These are phyloP conservation scores for Tolmerus cingulatus DNA, from an alignment of 2,888 invertebrate species.

Conservation along the genomic window DNA sequence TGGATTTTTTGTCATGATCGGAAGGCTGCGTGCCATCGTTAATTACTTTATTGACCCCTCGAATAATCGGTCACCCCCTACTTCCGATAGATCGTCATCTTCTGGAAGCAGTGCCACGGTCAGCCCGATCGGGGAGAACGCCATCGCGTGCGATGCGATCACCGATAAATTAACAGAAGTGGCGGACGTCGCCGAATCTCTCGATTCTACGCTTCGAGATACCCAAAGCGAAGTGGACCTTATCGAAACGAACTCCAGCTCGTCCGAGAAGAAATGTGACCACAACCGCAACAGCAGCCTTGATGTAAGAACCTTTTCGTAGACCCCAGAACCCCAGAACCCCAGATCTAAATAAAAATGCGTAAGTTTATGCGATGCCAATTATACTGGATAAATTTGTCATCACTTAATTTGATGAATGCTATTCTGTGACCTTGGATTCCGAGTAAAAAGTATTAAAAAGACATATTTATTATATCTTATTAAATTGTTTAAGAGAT, in stretches of 20 bases:
- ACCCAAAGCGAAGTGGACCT: slow-evolving; percentile 59
- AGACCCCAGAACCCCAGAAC: not conserved
- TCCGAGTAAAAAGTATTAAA: too few relatives aligned
- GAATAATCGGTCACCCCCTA: slow-evolving; percentile 12
- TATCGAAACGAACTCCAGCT: slow-evolving; percentile 51
- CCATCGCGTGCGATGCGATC: slow-evolving; percentile 72
- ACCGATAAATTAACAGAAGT: slow-evolving; percentile 72
- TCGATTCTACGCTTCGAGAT: slow-evolving; percentile 69
- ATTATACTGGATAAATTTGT: not conserved
- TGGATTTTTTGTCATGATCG: slow-evolving; percentile 38
- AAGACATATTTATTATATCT: too few relatives aligned
- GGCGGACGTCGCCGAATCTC: slow-evolving; percentile 72
- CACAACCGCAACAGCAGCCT: slow-evolving; percentile 48
- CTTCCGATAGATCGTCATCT: slow-evolving; percentile 17
- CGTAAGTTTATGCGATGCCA: not conserved
- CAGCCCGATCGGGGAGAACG: slow-evolving; percentile 65
- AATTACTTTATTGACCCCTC: slow-evolving; percentile 42
- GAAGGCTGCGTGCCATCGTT: slow-evolving; percentile 44
- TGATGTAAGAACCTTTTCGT: slow-evolving; percentile 50
- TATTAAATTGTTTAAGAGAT: not conserved
- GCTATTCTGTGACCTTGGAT: too few relatives aligned
- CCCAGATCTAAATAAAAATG: not conserved
- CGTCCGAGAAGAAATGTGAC: slow-evolving; percentile 56
- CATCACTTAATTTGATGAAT: not conserved
- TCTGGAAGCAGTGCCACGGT: slow-evolving; percentile 49